Conservation (phyloP, 2,113 vertebrate genomes). For the Tetraodon nigroviridis region DNA sequence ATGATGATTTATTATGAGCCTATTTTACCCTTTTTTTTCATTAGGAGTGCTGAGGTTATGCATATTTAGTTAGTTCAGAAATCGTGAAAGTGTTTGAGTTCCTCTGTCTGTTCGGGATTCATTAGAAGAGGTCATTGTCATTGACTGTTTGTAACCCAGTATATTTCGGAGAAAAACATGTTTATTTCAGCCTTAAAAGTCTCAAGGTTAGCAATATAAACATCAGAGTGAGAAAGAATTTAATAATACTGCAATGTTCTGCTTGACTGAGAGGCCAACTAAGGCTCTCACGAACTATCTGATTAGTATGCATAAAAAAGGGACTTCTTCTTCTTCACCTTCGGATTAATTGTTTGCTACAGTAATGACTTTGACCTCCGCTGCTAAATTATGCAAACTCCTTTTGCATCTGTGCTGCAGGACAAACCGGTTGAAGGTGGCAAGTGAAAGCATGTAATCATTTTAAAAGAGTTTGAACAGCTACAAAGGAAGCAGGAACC, state of each 20-base stretch:
- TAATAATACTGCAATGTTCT: conserved; percentile 56
- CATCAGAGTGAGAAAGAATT: conserved; percentile 57
- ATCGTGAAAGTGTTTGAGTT: conserved; percentile 15
- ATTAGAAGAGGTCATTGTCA: conserved; percentile 51
- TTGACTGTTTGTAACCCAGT: conserved; percentile 25
- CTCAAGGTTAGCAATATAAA: no score
- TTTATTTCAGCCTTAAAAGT: conserved; percentile 5
- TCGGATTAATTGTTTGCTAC: conserved; percentile 57
- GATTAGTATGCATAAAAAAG: conserved; percentile 66
- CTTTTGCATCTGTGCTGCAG: conserved; percentile 28
- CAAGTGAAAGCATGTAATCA: conserved; percentile 7
- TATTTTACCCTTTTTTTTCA: neutral
- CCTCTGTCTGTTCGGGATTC: conserved; percentile 43
- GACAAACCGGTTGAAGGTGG: conserved; percentile 1
- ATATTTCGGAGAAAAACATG: conserved; percentile 48
- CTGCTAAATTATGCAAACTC: conserved; percentile 35
- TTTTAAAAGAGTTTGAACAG: conserved; percentile 7
- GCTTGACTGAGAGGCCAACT: conserved; percentile 55
- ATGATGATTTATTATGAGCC: no score
- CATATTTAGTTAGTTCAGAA: conserved; percentile 36
- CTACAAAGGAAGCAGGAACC: neutral
- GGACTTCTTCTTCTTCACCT: conserved; percentile 60
- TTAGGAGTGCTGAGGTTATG: conserved; percentile 10
- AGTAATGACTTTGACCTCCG: conserved; percentile 68
- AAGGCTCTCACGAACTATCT: conserved; percentile 38